Base-by-base conservation (phyloP, 2,888 invertebrate species). In the Rotaria sp. region DNA sequence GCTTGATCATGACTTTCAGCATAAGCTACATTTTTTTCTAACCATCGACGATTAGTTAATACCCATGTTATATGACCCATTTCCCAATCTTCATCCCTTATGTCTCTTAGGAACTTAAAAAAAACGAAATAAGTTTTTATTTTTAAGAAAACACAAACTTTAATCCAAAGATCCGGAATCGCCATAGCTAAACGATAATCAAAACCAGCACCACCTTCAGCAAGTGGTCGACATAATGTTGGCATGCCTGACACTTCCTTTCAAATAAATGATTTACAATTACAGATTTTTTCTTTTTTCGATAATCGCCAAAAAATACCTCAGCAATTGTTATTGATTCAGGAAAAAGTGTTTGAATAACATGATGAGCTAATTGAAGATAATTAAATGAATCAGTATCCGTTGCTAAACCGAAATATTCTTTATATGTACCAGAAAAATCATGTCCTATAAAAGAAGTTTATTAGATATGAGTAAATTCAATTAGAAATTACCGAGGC, bases 151-250 rank as follows among this genome's bases (percentile, higher is more conserved):
- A 30, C 24, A 84, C 85, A 57, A 88, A 92, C 91, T 90, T 93
- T 92, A 89, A 99, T 99, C 99, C 99, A 99, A 92, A 95, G 96
- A 92, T 99, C 99, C 0, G 99, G 99, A 89, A 99, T 95, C 45
- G 98, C 96, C 99, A 99, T 99, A 35, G 95, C 97, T 85, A 99
- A 93, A n/a, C 98, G 94, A 92, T 95, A 93, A 91, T 99, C 98
- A 91, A 99, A 99, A 11, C 99, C 99, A 87, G 94, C 93, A 4
- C 97, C 97, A 75, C 97, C 99, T 92, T 99, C 98, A 8, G 91
- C 90, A 0, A 97, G 94, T 0, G 98, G 97, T 0, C 99, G 94
- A 90, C 99, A 97, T 11, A 96, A 93, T 0, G 94, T 96, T 7
- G 99, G 99, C 99, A 99, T 99, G 67, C 99, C 99, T 24, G 97